Conservation (phyloP, 2,888 invertebrate genomes). For the Yponomeuta evonymella region DNA sequence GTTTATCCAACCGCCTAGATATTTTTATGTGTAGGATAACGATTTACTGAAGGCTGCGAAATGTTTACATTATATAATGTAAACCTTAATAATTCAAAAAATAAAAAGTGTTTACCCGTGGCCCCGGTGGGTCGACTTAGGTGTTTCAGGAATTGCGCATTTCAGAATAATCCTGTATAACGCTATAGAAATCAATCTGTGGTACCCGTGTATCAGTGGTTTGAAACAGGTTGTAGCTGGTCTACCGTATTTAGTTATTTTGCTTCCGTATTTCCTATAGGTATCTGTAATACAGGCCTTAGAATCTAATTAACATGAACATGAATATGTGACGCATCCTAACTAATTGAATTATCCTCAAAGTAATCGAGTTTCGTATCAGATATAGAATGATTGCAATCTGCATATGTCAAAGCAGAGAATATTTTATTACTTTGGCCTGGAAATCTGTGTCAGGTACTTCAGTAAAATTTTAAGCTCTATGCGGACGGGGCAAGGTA, state of each 20-base stretch:
- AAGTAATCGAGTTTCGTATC: conserved; percentile 28
- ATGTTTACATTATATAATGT: too few species aligned
- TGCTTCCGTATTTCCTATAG: background rate
- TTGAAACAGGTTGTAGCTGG: background rate
- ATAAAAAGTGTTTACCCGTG: too few species aligned
- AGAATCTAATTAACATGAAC: conserved; percentile 42
- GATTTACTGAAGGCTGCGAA: too few species aligned
- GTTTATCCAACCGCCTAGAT: too few species aligned
- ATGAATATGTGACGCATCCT: conserved; percentile 50
- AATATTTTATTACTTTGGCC: background rate
- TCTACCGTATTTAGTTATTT: background rate
- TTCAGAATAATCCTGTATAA: too few species aligned
- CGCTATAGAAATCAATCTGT: too few species aligned
- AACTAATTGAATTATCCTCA: conserved; percentile 40
- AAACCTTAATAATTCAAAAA: too few species aligned
- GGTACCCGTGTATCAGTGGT: too few species aligned
- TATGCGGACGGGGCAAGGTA: background rate
- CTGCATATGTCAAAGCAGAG: background rate
- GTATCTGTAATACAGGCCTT: conserved; percentile 22
- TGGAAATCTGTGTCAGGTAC: background rate
- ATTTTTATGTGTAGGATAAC: too few species aligned
- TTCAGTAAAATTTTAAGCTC: background rate
- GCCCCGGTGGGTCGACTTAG: too few species aligned
- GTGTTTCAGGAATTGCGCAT: too few species aligned
- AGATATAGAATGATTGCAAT: background rate